phyloP scores from a whole-genome alignment of 1,140 invertebrate genomes.

The Dinothrombium tinctorium region DNA sequence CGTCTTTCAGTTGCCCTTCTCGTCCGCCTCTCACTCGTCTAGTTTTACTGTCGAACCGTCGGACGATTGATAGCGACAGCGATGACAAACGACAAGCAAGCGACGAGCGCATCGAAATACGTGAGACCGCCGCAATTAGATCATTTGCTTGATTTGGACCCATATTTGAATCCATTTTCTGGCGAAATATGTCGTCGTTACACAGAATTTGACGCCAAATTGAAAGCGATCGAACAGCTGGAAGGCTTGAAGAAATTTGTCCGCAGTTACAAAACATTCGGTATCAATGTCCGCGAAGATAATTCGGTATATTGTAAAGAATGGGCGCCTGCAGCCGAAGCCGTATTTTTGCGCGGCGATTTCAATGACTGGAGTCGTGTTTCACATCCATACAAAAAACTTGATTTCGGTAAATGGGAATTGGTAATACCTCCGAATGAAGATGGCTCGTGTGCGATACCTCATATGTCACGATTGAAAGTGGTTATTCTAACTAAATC shows the following conservation, averaged over 20 bases:
- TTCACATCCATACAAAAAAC: conserved; percentile 52
- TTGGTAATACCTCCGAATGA: conserved; percentile 50
- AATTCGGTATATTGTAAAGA: conserved; percentile 64
- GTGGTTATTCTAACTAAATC: conserved; percentile 45
- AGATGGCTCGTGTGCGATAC: conserved; percentile 58
- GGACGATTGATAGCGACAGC: too few species aligned
- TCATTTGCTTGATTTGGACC: conserved; percentile 46
- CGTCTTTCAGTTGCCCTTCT: too few species aligned
- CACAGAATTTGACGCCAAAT: conserved; percentile 48
- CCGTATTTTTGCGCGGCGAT: conserved; percentile 37
- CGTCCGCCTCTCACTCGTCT: too few species aligned
- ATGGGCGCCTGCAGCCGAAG: conserved; percentile 83
- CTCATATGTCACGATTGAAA: conserved; percentile 33
- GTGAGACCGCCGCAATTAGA: conserved; percentile 12
- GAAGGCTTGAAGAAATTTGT: conserved; percentile 61
- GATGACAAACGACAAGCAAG: too few species aligned
- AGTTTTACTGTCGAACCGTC: too few species aligned
- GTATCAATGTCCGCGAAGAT: conserved; percentile 58
- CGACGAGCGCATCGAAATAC: too few species aligned
- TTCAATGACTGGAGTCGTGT: conserved; percentile 55
- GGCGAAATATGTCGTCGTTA: conserved; percentile 70
- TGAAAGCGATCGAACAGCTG: conserved; percentile 43
- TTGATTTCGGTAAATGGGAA: conserved; percentile 89
- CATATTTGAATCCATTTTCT: conserved; percentile 57
- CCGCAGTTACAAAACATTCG: conserved; percentile 60